Conservation (phyloP, 2,797 vertebrate genomes). For the Sebastes itinus region DNA sequence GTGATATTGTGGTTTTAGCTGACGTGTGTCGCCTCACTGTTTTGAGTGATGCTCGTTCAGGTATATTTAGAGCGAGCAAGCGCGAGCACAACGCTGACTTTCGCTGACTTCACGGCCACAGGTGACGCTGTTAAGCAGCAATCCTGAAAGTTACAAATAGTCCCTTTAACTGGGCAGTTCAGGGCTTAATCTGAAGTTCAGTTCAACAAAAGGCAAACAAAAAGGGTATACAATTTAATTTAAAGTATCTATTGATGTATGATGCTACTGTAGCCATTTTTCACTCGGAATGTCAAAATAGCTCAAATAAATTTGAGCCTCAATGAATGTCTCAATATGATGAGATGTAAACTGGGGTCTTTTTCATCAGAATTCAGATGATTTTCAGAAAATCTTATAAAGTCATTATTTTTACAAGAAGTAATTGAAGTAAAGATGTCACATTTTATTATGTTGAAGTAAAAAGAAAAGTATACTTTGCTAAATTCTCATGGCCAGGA, state of each 20-base stretch:
- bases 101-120: no score
- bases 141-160: no score
- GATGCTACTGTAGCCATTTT: not conserved
- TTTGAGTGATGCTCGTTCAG: no score
- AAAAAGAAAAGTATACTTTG: not conserved
- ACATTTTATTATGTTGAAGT: not conserved
- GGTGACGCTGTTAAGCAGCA: no score
- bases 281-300: conserved; percentile 5
- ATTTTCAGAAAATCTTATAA: not conserved
- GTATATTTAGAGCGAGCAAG: no score
- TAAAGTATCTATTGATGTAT: conserved; percentile 7
- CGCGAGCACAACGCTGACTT: no score
- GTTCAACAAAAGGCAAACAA: not conserved
- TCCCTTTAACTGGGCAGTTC: not conserved
- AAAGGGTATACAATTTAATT: not conserved
- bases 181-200: not conserved
- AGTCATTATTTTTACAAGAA: not conserved
- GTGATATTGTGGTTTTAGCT: no score
- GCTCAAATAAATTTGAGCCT: not conserved
- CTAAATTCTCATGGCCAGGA: not conserved
- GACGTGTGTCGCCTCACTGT: no score
- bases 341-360: not conserved
- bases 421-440: not conserved
- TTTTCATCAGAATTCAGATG: not conserved
- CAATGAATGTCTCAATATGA: not conserved